Percentiles rank a stretch among this genome's conserved stretches.
Evolutionary conservation across 2,113 vertebrate species (phyloP).

Genomic region (Phycodurus eques): DNA sequence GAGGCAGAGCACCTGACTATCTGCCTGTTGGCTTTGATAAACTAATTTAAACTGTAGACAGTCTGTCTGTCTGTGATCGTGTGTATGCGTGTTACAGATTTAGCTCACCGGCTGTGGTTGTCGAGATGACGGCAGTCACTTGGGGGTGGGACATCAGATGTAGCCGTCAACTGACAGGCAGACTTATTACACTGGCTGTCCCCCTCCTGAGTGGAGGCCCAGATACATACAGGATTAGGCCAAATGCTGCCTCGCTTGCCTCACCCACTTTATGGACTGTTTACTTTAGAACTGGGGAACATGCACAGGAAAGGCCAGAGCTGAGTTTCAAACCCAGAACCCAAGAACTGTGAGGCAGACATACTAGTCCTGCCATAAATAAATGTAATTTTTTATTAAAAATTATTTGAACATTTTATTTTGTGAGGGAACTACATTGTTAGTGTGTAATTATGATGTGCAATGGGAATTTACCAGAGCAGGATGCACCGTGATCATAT

Average conservation of each 20-base stretch:
- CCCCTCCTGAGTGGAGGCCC: conserved; percentile 57
- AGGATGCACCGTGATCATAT: too few relatives aligned
- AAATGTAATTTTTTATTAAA: too few relatives aligned
- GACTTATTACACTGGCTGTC: conserved; percentile 47
- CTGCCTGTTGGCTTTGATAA: conserved; percentile 40
- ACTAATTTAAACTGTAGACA: conserved; percentile 33
- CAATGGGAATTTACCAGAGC: too few relatives aligned
- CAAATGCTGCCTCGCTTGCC: conserved; percentile 48
- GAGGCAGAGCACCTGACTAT: conserved; percentile 24
- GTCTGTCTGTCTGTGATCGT: conserved; percentile 8
- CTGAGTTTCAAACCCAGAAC: too few relatives aligned
- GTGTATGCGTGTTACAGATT: conserved; percentile 25
- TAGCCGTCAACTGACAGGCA: conserved; percentile 57
- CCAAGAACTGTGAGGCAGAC: too few relatives aligned
- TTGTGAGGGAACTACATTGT: too few relatives aligned
- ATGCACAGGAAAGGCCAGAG: too few relatives aligned
- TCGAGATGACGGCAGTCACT: conserved; percentile 56
- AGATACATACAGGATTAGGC: conserved; percentile 59
- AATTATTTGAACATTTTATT: too few relatives aligned
- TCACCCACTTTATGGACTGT: not conserved
- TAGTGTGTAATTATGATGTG: too few relatives aligned
- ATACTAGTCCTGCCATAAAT: too few relatives aligned
- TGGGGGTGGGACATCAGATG: conserved; percentile 33
- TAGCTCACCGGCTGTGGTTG: conserved; percentile 38
- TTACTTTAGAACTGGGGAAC: not conserved